These are phyloP conservation scores for Ypsolopha scabrella DNA, from an alignment of 2,888 invertebrate species.

Conservation along the genomic window DNA sequence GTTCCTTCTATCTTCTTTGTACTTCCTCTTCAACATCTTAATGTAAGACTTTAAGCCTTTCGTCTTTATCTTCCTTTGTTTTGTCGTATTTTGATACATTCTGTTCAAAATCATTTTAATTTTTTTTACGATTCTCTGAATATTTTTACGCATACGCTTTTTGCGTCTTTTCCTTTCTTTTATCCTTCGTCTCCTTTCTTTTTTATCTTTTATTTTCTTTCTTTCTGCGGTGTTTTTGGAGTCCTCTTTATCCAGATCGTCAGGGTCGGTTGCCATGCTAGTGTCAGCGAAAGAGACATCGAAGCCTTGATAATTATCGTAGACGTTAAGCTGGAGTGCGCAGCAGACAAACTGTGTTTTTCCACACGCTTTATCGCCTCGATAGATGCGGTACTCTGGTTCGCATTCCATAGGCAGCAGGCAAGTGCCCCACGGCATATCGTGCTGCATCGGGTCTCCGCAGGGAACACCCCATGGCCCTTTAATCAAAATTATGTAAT, in stretches of 20 bases:
- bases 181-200: conserved; percentile 20
- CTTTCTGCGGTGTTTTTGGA: conserved; percentile 18
- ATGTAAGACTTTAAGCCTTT: conserved; percentile 44
- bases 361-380: conserved; percentile 51
- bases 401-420: conserved; percentile 45
- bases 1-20: conserved; percentile 34
- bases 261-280: conserved; percentile 32
- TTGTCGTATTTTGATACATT: conserved; percentile 36
- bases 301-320: conserved; percentile 49
- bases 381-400: conserved; percentile 43
- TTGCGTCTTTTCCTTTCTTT: conserved; percentile 29
- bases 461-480: conserved; percentile 58
- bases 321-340: conserved; percentile 33
- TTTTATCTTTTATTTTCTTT: conserved; percentile 11
- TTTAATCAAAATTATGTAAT: conserved; percentile 11
- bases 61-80: conserved; percentile 35
- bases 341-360: conserved; percentile 47
- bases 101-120: conserved; percentile 36
- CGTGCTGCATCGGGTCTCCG: conserved; percentile 53
- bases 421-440: conserved; percentile 54
- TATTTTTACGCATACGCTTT: conserved; percentile 34
- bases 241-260: conserved; percentile 22
- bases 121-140: conserved; percentile 34
- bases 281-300: conserved; percentile 42
- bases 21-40: conserved; percentile 37